Evolutionary conservation across 2,113 vertebrate genomes (phyloP), one percentile per base, ranked within the genome.

Genomic region (Mystacornis crossleyi): DNA sequence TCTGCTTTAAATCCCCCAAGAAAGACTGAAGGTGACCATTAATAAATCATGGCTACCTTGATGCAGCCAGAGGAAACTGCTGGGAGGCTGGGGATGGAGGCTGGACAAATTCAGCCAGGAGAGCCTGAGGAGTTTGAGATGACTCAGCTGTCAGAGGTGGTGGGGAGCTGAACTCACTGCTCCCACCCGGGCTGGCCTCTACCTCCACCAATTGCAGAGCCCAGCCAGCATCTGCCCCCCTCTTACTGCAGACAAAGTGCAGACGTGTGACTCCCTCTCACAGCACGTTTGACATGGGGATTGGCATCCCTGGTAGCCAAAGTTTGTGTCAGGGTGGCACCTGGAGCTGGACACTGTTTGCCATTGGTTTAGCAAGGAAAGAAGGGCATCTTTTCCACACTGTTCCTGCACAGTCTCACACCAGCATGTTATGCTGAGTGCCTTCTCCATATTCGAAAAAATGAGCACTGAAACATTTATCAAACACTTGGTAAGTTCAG

Each of bases 1-100:
- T 72, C n/a, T 57, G 38, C 61, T 57, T 88, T 62, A 77, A 80
- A 72, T 43, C 9, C 14, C 28, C 18, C 3, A 4, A 48, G 33
- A 38, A 64, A 36, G 71, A 65, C 13, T 0, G 0, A 79, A n/a
- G 8, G 14, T 60, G n/a, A 55, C 8, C 6, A 1, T n/a, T 79
- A 48, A 75, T 15, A 40, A 67, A 65, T 4, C 3, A 1, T 0
- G 1, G 34, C 40, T 29, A 13, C 34, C 34, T 75, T 11, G 1
- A 20, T 18, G 38, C 28, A 65, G 17, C 40, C 61, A 15, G 70
- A 45, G 45, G 66, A 29, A 33, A 18, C 33, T 75, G 31, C 42
- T 50, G 69, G 33, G 55, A 31, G 18, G 11, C 0, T 42, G 65
- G 23, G 34, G n/a, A 60, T 1, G 2, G 12, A 18, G 6, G 3